Conservation (phyloP, 92 coral and sea anemone species). For the Porites divaricata region DNA sequence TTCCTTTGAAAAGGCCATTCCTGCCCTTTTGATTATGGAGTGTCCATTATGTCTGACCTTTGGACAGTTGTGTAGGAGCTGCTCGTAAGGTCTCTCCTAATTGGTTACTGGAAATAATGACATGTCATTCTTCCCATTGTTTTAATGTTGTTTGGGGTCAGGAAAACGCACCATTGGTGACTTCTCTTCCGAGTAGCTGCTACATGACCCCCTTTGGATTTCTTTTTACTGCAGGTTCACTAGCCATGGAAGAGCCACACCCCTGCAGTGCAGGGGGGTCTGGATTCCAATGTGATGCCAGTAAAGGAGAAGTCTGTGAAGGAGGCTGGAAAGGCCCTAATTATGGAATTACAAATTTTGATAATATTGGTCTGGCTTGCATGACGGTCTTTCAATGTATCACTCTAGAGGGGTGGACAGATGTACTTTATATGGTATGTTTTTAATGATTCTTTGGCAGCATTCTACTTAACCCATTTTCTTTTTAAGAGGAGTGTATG, state of each 20-base stretch:
- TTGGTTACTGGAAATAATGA: too few relatives aligned
- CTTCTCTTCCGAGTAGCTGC: too few relatives aligned
- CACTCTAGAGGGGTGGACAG: constrained; percentile 99
- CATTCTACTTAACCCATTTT: background rate
- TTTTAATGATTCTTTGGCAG: background rate
- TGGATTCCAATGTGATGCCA: constrained; percentile 82
- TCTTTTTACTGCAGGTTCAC: constrained; percentile 40
- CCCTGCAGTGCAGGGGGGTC: constrained; percentile 85
- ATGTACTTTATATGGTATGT: constrained; percentile 96
- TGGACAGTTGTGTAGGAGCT: too few relatives aligned
- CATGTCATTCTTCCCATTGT: too few relatives aligned
- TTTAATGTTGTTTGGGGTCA: too few relatives aligned
- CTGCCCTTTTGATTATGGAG: too few relatives aligned
- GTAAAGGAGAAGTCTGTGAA: constrained; percentile 82
- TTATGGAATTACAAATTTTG: constrained; percentile 95
- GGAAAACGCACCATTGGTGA: too few relatives aligned
- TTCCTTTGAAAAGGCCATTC: too few relatives aligned
- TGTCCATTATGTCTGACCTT: too few relatives aligned
- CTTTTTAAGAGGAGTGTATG: too few relatives aligned
- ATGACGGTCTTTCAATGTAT: constrained; percentile 98
- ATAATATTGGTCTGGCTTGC: constrained; percentile 96
- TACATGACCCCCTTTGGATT: too few relatives aligned
- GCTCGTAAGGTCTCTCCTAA: too few relatives aligned
- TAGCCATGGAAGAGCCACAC: constrained; percentile 80
- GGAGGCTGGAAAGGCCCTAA: constrained; percentile 97